A percentile compares a stretch with the other conserved stretches of the same genome.
These are phyloP conservation scores for Labeo catla DNA, from an alignment of 2,113 vertebrate genomes.

Conservation along the genomic window DNA sequence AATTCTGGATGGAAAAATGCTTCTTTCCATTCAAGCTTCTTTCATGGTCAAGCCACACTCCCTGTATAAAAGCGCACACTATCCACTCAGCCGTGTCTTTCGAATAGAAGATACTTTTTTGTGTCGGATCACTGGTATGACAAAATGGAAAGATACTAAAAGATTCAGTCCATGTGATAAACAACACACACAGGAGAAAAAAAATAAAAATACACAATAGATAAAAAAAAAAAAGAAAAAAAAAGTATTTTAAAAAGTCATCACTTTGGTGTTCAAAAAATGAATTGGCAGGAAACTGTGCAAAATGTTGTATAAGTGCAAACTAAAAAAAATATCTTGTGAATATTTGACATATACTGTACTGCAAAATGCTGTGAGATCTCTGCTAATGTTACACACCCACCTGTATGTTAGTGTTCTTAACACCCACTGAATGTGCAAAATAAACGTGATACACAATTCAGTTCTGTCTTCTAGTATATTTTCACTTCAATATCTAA, in stretches of 20 bases:
- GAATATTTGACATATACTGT: slow-evolving; percentile 65
- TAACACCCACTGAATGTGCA: slow-evolving; percentile 81
- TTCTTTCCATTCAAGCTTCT: slow-evolving; percentile 2
- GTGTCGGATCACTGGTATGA: slow-evolving; percentile 9
- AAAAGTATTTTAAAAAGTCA: neutral
- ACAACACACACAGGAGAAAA: neutral
- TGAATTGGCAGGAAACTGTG: slow-evolving; percentile 50
- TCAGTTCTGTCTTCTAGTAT: slow-evolving; percentile 1
- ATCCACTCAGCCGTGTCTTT: slow-evolving; percentile 10
- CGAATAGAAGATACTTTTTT: slow-evolving; percentile 20
- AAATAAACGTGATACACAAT: slow-evolving; percentile 86
- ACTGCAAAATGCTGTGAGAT: slow-evolving; percentile 73
- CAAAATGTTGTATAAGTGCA: slow-evolving; percentile 46
- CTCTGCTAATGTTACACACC: slow-evolving; percentile 78
- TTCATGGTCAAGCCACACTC: neutral
- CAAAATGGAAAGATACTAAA: slow-evolving; percentile 1
- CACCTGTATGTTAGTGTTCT: slow-evolving; percentile 87
- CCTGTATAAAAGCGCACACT: slow-evolving; percentile 8
- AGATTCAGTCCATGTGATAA: neutral
- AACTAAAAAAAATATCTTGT: slow-evolving; percentile 61
- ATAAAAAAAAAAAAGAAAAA: too few species aligned
- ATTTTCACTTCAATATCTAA: neutral
- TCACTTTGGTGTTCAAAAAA: slow-evolving; percentile 14
- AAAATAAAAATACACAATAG: neutral
- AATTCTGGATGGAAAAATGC: slow-evolving; percentile 25